Evolutionary conservation across 2,797 vertebrate genomes (phyloP).

Genomic region (Gadopsis bispinosus): DNA sequence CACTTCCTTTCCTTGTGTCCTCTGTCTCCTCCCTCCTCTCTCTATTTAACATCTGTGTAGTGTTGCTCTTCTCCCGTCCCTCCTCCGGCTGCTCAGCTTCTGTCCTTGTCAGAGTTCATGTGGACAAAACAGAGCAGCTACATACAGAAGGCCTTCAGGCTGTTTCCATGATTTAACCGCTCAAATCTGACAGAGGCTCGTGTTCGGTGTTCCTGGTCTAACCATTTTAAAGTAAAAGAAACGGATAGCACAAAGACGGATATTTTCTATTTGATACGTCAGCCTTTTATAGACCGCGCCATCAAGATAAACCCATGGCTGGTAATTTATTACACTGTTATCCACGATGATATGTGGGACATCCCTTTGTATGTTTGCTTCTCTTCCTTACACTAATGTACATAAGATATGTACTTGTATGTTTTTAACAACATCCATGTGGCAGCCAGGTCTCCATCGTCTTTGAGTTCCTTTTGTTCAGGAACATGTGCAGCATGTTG

Average conservation of each 20-base stretch:
- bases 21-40: not conserved
- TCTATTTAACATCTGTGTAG: constrained; percentile 13
- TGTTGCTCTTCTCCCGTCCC: not conserved
- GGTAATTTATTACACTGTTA: no score
- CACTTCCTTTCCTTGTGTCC: not conserved
- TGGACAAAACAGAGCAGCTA: constrained; percentile 6
- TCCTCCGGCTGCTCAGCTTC: not conserved
- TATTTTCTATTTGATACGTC: no score
- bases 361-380: no score
- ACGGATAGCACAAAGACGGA: no score
- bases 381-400: no score
- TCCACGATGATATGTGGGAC: no score
- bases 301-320: no score
- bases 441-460: no score
- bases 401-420: no score
- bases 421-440: no score
- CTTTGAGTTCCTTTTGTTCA: not conserved
- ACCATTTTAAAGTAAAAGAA: not conserved
- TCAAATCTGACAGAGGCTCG: not conserved
- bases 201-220: not conserved
- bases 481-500: not conserved
- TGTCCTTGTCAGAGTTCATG: constrained; percentile 26
- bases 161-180: not conserved
- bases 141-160: not conserved
- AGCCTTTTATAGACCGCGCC: no score